A percentile compares a stretch with the other conserved stretches of the same genome.
Conservation (phyloP, 2,888 invertebrate species). For the Aquatica leii region DNA sequence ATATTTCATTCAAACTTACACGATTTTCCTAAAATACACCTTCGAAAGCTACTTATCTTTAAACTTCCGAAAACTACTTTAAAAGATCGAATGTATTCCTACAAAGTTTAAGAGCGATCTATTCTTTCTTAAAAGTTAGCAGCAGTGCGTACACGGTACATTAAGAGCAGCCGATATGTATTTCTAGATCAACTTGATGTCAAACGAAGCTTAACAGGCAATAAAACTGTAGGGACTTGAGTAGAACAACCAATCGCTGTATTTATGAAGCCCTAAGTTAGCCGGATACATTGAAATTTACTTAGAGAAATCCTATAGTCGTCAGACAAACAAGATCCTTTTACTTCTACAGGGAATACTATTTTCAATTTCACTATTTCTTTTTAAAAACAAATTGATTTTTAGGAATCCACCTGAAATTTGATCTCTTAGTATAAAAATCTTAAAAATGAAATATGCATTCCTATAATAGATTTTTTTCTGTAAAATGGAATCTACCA, state of each 20-base stretch:
- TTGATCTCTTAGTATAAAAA: no score
- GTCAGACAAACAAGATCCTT: slow-evolving; percentile 35
- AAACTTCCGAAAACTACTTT: slow-evolving; percentile 17
- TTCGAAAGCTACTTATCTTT: slow-evolving; percentile 19
- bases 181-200: slow-evolving; percentile 31
- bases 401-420: no score
- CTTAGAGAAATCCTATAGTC: slow-evolving; percentile 37
- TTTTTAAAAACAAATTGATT: no score
- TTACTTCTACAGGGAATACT: slow-evolving; percentile 28
- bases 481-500: no score
- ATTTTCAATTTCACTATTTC: slow-evolving; percentile 25
- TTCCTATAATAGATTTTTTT: no score
- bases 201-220: slow-evolving; percentile 36
- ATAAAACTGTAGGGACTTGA: slow-evolving; percentile 32
- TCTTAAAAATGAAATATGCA: no score
- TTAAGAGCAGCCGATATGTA: slow-evolving; percentile 32
- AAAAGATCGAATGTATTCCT: slow-evolving; percentile 15
- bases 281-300: slow-evolving; percentile 43
- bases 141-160: slow-evolving; percentile 27
- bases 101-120: slow-evolving; percentile 9
- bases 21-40: slow-evolving; percentile 13
- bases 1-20: background rate
- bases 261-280: slow-evolving; percentile 29
- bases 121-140: slow-evolving; percentile 11
- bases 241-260: slow-evolving; percentile 26